A percentile compares a stretch with the other conserved stretches of the same genome.
phyloP scores from a whole-genome alignment of 2,797 vertebrate species.

The Chrosomus eos region DNA sequence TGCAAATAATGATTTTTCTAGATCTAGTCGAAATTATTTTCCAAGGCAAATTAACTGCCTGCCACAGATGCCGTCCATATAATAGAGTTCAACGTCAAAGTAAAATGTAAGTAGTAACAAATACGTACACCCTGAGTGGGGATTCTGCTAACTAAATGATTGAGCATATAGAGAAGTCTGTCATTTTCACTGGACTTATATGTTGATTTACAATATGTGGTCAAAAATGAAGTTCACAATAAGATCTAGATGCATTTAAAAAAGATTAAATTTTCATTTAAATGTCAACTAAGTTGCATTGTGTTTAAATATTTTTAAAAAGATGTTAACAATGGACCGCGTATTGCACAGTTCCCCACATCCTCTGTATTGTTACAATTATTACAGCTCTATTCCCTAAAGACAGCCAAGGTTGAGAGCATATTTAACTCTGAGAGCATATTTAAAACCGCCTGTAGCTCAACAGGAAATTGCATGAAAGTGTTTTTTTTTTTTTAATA shows the following conservation, averaged over 20 bases:
- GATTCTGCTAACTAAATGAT: no score
- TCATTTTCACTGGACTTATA: not conserved
- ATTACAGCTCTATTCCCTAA: constrained; percentile 3
- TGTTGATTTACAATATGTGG: not conserved
- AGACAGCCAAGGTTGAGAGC: constrained; percentile 40
- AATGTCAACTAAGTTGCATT: not conserved
- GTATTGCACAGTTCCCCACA: not conserved
- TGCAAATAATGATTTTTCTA: not conserved
- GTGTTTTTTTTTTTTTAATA: constrained; percentile 40
- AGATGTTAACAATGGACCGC: not conserved
- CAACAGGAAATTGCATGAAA: constrained; percentile 77
- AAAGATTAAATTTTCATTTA: not conserved
- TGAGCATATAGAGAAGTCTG: not conserved
- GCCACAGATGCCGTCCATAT: not conserved
- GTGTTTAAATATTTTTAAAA: not conserved
- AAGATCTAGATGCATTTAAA: not conserved
- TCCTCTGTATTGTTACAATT: constrained; percentile 8
- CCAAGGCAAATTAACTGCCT: not conserved
- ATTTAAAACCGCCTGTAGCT: constrained; percentile 58
- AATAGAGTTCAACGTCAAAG: not conserved
- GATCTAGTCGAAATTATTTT: not conserved
- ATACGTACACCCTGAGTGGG: not conserved
- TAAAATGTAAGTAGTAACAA: not conserved
- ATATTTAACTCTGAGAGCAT: constrained; percentile 52
- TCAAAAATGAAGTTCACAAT: not conserved